Evolutionary conservation across 1,140 invertebrate species (phyloP), one percentile per base, ranked within the genome.

Genomic region (Drosophila leontia): DNA sequence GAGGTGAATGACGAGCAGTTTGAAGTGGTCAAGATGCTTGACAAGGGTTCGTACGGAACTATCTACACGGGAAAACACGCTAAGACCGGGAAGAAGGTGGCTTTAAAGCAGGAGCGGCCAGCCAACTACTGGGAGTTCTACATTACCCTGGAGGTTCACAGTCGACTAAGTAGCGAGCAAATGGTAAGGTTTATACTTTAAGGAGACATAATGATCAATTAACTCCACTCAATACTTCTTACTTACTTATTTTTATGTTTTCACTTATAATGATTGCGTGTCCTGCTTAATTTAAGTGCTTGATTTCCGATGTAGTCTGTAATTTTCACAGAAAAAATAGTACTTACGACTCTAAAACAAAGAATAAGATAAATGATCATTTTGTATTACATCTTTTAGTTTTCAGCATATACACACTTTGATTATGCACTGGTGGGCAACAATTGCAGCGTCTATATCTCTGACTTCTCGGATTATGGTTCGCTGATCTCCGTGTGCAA

Each of bases 81-180:
- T 7, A 70, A 63, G 4, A 72, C 78, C 7, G 90, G 75, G 64
- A 93, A 94, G 70, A 93, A 94, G 3, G 95, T 96, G 56, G 96
- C 96, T 8, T 92, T 96, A 13, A 97, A 97, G 92, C 95, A 96
- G 82, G 96, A 97, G 92, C 96, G 95, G 76, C 96, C 96, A 4
- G 94, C 95, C 37, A 96, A 96, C 90, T 94, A 95, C 64, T 97
- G 96, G 96, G 96, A 97, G 92, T 97, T 95, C 91, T 97, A 97
- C 84, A 96, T 97, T 75, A 95, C 95, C 71, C 94, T 96, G 81
- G 96, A 97, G 93, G 95, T 97, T 74, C 95, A 96, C 82, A 92
- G 94, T 39, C 95, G 96, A 61, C 93, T 97, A 64, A 94, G 94
- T 50, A 95, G 95, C 93, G 94, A 95, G 17, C 94, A 95, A 88